Percentiles rank a stretch among this genome's conserved stretches.
These are phyloP conservation scores for Rutilus rutilus DNA, from an alignment of 2,113 vertebrate genomes.

Conservation along the genomic window DNA sequence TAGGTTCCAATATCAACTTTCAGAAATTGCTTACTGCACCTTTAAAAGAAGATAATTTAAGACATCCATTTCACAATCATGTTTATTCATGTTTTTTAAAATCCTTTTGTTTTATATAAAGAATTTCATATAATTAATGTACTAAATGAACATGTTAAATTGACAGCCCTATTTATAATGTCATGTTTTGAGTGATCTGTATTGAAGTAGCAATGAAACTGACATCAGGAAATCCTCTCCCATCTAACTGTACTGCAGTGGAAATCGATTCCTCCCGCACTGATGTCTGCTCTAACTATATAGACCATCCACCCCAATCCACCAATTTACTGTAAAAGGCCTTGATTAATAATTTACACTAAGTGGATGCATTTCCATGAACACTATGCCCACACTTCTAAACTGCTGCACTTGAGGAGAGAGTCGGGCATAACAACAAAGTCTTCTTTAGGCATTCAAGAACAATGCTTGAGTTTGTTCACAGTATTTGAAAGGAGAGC, in stretches of 20 bases:
- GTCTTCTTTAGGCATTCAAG: neutral
- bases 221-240: neutral
- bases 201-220: neutral
- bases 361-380: conserved; percentile 49
- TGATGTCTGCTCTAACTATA: conserved; percentile 39
- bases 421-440: neutral
- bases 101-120: too few species aligned
- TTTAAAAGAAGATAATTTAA: too few species aligned
- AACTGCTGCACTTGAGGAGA: conserved; percentile 11
- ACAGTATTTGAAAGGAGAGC: neutral
- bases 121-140: neutral
- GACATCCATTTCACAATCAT: too few species aligned
- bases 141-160: neutral
- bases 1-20: too few species aligned
- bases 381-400: conserved; percentile 3
- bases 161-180: neutral
- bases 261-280: conserved; percentile 12
- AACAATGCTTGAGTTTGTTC: conserved; percentile 3
- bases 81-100: too few species aligned
- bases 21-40: too few species aligned
- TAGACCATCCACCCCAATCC: conserved; percentile 22
- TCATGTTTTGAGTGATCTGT: neutral
- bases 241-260: conserved; percentile 22
- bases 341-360: conserved; percentile 56
- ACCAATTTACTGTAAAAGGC: conserved; percentile 9